Conservation (phyloP, 2,797 vertebrate genomes). For the Miichthys miiuy region DNA sequence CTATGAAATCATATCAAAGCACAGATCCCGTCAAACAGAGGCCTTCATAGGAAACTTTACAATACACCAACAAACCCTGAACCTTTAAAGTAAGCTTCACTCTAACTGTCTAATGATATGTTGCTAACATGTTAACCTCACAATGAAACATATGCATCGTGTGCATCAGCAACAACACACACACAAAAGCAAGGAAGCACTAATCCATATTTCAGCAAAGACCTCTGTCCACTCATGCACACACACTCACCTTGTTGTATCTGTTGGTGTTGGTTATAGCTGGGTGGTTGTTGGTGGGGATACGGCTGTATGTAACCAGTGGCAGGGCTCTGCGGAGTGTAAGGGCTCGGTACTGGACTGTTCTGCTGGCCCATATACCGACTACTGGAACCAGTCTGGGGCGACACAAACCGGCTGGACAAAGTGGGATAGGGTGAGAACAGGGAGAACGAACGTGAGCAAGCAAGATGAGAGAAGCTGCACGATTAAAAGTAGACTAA, state of each 20-base stretch:
- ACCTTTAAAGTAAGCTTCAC: not conserved
- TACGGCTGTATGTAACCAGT: constrained; percentile 96
- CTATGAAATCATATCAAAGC: not conserved
- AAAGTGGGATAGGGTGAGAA: constrained; percentile 4
- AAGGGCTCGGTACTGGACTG: constrained; percentile 97
- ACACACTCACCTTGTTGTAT: constrained; percentile 91
- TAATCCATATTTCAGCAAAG: constrained; percentile 1
- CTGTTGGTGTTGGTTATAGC: constrained; percentile 95
- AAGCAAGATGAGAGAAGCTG: not conserved
- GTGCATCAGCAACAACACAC: not conserved
- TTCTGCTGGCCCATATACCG: constrained; percentile 95
- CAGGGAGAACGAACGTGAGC: constrained; percentile 3
- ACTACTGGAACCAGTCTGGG: constrained; percentile 92
- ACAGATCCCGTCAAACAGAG: not conserved
- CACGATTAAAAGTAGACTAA: not conserved
- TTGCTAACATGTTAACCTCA: not conserved
- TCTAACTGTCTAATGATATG: not conserved
- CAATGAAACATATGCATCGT: not conserved
- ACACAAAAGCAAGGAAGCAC: not conserved
- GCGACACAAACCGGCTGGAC: constrained; percentile 92
- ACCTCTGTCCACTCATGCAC: not conserved
- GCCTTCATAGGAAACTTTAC: not conserved
- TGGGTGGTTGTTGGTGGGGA: constrained; percentile 91
- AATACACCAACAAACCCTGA: not conserved
- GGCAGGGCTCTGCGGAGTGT: constrained; percentile 96